Conservation (phyloP, 2,888 invertebrate species). For the Lypha dubia region DNA sequence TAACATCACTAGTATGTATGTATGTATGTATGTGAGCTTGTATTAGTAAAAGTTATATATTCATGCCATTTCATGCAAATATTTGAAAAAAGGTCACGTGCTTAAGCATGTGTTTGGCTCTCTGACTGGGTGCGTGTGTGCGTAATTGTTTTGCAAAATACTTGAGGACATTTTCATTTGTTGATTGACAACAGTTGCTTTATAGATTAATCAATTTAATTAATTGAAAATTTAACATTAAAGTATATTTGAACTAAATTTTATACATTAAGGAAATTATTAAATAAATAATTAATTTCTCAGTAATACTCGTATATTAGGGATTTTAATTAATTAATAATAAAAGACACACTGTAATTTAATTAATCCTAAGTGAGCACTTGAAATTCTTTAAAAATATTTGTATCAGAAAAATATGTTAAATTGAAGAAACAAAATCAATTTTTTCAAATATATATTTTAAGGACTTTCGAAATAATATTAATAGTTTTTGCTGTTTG, state of each 20-base stretch:
- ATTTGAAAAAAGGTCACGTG: background rate
- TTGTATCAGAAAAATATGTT: background rate
- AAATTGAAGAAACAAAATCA: no score
- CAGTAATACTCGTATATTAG: background rate
- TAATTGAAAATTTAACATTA: slow-evolving; percentile 23
- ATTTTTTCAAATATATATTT: no score
- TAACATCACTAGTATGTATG: no score
- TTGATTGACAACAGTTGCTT: slow-evolving; percentile 27
- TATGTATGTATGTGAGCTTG: no score
- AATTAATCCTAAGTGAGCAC: background rate
- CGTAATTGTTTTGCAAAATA: background rate
- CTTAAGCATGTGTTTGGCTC: background rate
- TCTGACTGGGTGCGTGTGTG: no score
- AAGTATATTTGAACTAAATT: background rate
- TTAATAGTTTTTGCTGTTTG: no score
- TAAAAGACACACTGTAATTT: background rate
- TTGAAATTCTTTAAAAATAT: background rate
- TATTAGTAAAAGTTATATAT: no score
- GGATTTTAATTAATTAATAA: background rate
- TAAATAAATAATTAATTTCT: background rate
- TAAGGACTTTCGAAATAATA: background rate
- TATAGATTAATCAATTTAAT: slow-evolving; percentile 28
- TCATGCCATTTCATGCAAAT: background rate
- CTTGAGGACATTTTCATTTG: slow-evolving; percentile 5
- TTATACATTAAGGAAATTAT: background rate